A percentile compares a stretch with the other conserved stretches of the same genome.
Conservation (phyloP, 2,888 invertebrate species). For the Cheilosia soror region DNA sequence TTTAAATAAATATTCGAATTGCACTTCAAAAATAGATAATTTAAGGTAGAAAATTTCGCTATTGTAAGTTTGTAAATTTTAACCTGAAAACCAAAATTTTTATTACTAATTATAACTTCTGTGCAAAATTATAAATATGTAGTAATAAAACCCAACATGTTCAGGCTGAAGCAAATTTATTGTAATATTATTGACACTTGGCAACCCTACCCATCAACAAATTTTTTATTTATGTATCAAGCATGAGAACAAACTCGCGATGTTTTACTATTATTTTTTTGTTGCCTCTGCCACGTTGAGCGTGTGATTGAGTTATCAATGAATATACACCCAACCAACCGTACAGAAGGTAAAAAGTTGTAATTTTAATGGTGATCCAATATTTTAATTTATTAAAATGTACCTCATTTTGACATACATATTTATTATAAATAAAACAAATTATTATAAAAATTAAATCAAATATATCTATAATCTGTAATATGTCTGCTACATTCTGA, state of each 20-base stretch:
- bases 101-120: too few species aligned
- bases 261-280: neutral
- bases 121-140: too few species aligned
- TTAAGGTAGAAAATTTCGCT: too few species aligned
- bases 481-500: neutral
- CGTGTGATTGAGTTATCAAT: neutral
- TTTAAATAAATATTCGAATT: too few species aligned
- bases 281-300: conserved; percentile 1
- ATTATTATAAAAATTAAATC: too few species aligned
- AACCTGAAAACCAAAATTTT: too few species aligned
- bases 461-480: too few species aligned
- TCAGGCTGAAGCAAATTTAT: neutral
- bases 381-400: too few species aligned
- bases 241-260: neutral
- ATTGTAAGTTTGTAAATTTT: too few species aligned
- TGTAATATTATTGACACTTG: neutral
- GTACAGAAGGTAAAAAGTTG: neutral
- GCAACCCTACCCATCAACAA: neutral
- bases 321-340: neutral
- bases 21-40: too few species aligned
- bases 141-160: neutral
- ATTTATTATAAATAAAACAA: too few species aligned
- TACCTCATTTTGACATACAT: too few species aligned
- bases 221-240: neutral
- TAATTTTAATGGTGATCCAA: neutral